A percentile compares a stretch with the other conserved stretches of the same genome.
Conservation (phyloP, 2,113 vertebrate genomes). For the Megatriorchis doriae region DNA sequence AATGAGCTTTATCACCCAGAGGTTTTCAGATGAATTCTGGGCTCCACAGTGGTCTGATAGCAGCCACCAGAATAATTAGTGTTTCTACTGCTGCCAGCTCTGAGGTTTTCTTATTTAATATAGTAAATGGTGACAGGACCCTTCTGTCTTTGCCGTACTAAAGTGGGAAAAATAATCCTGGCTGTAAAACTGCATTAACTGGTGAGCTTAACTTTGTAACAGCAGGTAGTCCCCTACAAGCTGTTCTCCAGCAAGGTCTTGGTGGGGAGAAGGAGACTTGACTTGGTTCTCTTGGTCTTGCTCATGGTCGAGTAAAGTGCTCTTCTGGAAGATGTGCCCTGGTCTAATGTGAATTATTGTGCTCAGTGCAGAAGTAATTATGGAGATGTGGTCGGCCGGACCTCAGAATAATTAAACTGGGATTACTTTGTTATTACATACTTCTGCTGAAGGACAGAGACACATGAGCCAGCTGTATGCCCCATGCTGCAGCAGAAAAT, state of each 20-base stretch:
- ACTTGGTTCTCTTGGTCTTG: not conserved
- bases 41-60: not conserved
- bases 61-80: not conserved
- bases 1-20: not conserved
- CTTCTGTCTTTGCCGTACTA: not conserved
- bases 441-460: not conserved
- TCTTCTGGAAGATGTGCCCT: not conserved
- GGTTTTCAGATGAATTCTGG: not conserved
- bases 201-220: not conserved
- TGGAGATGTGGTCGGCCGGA: rapidly evolving
- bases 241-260: not conserved
- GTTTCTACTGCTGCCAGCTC: not conserved
- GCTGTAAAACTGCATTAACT: not conserved
- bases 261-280: not conserved
- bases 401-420: not conserved
- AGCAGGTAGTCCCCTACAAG: not conserved
- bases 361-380: not conserved
- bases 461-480: rapidly evolving
- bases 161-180: not conserved
- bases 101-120: not conserved
- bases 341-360: not conserved
- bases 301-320: not conserved
- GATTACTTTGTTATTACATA: not conserved
- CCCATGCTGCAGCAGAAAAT: not conserved
- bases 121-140: not conserved